These are phyloP conservation scores for Oscheius myriophilus DNA, from an alignment of 2,888 invertebrate genomes.

Conservation along the genomic window DNA sequence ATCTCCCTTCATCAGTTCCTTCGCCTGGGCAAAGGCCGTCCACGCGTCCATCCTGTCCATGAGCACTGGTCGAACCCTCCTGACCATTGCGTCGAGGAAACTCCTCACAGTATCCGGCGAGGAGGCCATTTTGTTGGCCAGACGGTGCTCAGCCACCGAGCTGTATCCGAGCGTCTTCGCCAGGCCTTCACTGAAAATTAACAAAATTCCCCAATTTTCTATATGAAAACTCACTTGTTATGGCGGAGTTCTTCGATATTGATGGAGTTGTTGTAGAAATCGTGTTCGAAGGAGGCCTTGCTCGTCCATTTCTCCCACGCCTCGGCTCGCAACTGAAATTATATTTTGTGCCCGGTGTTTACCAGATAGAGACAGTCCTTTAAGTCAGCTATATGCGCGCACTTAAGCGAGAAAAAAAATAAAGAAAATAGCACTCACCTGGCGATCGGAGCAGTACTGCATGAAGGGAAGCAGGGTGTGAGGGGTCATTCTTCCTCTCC, in stretches of 20 bases:
- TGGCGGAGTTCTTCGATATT: conserved; percentile 69
- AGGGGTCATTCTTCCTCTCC: conserved; percentile 64
- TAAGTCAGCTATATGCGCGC: neutral
- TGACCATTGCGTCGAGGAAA: conserved; percentile 60
- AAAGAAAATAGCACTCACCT: neutral
- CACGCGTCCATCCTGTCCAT: conserved; percentile 67
- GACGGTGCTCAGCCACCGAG: conserved; percentile 65
- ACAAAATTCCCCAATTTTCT: neutral
- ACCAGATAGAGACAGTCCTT: neutral
- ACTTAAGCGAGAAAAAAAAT: neutral
- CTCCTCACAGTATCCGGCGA: conserved; percentile 66
- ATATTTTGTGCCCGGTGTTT: neutral
- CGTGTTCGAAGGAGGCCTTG: conserved; percentile 58
- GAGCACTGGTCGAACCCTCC: conserved; percentile 66
- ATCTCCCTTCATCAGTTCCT: conserved; percentile 57
- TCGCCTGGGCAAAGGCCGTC: conserved; percentile 56
- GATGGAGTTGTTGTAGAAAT: conserved; percentile 68
- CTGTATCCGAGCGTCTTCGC: conserved; percentile 66
- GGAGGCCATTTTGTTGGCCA: conserved; percentile 69
- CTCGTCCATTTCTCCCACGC: conserved; percentile 67
- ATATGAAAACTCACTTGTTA: conserved; percentile 56
- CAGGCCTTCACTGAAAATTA: conserved; percentile 60
- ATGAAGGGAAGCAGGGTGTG: conserved; percentile 62
- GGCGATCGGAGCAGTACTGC: conserved; percentile 64
- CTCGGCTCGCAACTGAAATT: conserved; percentile 43